Conservation (phyloP, 1,140 invertebrate species). For the Bombyx mandarina region DNA sequence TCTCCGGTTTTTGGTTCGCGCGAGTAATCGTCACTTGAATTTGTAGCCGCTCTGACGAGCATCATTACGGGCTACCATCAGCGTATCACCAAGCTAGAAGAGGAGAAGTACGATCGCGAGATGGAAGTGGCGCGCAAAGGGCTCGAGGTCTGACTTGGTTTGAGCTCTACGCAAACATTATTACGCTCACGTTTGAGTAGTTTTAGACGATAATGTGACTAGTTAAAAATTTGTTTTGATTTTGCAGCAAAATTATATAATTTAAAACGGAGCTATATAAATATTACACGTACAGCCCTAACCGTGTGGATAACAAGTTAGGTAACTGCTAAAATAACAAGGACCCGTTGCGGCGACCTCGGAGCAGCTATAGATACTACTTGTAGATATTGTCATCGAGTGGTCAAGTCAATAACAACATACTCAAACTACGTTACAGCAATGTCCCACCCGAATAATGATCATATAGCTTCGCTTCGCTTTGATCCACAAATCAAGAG, state of each 20-base stretch:
- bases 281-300: conserved; percentile 52
- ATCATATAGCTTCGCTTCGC: conserved; percentile 69
- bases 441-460: conserved; percentile 37
- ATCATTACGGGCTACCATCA: conserved; percentile 89
- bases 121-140: conserved; percentile 94
- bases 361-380: conserved; percentile 35
- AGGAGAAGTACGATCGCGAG: conserved; percentile 97
- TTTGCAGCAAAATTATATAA: conserved; percentile 52
- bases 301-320: conserved; percentile 65
- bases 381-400: conserved; percentile 54
- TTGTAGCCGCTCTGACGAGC: conserved; percentile 85
- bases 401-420: conserved; percentile 50
- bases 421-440: conserved; percentile 39
- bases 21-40: conserved; percentile 66
- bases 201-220: conserved; percentile 65
- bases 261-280: conserved; percentile 50
- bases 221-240: conserved; percentile 58
- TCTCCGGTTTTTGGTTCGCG: conserved; percentile 13
- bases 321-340: conserved; percentile 61
- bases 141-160: conserved; percentile 81
- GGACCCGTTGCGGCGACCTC: conserved; percentile 43
- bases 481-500: conserved; percentile 38
- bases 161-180: conserved; percentile 40
- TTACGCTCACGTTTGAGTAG: conserved; percentile 63
- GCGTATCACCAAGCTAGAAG: conserved; percentile 89